Conservation (phyloP, 2,888 invertebrate genomes). For the Tetrapedia diversipes region DNA sequence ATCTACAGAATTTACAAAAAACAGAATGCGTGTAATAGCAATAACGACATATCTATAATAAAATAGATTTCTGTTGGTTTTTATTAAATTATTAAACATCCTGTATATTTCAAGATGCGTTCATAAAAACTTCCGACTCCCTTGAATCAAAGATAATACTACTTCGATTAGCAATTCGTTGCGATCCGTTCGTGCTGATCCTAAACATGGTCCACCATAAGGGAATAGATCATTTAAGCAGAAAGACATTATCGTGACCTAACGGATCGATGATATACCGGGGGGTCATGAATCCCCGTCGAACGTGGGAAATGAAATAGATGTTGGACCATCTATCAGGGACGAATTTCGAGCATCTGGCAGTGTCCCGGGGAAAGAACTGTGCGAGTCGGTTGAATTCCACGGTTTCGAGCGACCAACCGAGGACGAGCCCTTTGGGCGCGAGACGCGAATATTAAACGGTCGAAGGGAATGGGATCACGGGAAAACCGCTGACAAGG, state of each 20-base stretch:
- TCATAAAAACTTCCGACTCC: background rate
- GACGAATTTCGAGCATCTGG: constrained; percentile 23
- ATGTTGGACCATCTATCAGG: constrained; percentile 31
- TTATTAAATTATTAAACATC: too few relatives aligned
- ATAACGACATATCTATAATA: too few relatives aligned
- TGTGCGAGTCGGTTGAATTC: constrained; percentile 42
- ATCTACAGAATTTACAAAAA: too few relatives aligned
- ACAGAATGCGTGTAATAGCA: too few relatives aligned
- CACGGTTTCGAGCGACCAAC: too few relatives aligned
- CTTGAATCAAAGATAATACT: constrained; percentile 16
- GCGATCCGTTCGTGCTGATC: constrained; percentile 15
- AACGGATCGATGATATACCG: constrained; percentile 31
- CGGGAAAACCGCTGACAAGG: constrained; percentile 59
- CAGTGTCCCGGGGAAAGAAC: constrained; percentile 13
- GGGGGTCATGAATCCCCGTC: constrained; percentile 27
- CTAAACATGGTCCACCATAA: background rate
- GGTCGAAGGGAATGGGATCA: constrained; percentile 45
- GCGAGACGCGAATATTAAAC: constrained; percentile 49
- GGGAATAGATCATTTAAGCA: constrained; percentile 38
- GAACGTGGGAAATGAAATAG: constrained; percentile 44
- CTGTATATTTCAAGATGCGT: too few relatives aligned
- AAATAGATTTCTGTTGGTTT: too few relatives aligned
- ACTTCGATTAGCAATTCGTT: background rate
- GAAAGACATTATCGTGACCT: constrained; percentile 42
- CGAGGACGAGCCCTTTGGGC: background rate